These are phyloP conservation scores for Nemapogon koenigi DNA, from an alignment of 2,888 invertebrate species.

Conservation along the genomic window DNA sequence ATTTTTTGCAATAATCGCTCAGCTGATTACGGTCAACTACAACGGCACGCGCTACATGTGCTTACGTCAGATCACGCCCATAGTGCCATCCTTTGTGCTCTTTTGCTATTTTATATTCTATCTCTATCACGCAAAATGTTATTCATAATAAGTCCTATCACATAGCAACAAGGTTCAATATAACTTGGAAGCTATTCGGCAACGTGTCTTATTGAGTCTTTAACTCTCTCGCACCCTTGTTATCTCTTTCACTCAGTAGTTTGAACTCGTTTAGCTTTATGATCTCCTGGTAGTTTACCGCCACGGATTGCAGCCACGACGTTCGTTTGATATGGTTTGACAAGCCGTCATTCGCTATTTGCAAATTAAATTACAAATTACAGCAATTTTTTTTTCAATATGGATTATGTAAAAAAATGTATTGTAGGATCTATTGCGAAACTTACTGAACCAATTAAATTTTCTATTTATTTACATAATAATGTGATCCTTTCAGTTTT, in stretches of 20 bases:
- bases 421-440: too few relatives aligned
- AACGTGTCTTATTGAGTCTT: not conserved
- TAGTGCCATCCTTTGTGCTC: slow-evolving; percentile 27
- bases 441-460: too few relatives aligned
- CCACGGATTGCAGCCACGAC: slow-evolving; percentile 59
- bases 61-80: slow-evolving; percentile 46
- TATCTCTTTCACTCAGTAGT: slow-evolving; percentile 25
- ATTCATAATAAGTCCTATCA: slow-evolving; percentile 27
- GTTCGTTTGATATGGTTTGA: slow-evolving; percentile 54
- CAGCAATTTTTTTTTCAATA: too few relatives aligned
- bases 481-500: too few relatives aligned
- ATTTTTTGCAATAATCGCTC: slow-evolving; percentile 19
- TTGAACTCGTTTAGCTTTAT: slow-evolving; percentile 30
- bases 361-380: too few relatives aligned
- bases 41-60: slow-evolving; percentile 47
- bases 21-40: slow-evolving; percentile 37
- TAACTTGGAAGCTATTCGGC: slow-evolving; percentile 19
- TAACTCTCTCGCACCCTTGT: slow-evolving; percentile 19
- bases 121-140: slow-evolving; percentile 40
- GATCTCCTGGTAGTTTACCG: slow-evolving; percentile 60
- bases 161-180: slow-evolving; percentile 23
- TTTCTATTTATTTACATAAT: too few relatives aligned
- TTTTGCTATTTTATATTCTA: slow-evolving; percentile 18
- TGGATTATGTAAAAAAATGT: too few relatives aligned
- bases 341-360: slow-evolving; percentile 34